Conservation (phyloP, 2,888 invertebrate genomes). For the Parnassius apollo region DNA sequence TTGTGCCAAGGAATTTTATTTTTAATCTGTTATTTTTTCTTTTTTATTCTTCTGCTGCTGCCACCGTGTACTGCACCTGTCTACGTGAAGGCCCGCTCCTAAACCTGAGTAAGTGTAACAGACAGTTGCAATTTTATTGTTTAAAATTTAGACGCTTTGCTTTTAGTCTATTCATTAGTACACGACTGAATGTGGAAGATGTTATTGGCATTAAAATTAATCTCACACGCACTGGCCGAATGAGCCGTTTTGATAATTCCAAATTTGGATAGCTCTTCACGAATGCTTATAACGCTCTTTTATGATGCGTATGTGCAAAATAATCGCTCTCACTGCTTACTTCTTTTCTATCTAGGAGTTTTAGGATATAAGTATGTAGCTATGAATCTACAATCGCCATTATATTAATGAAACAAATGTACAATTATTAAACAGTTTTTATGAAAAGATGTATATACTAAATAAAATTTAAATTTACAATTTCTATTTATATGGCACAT, state of each 20-base stretch:
- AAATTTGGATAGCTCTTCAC: slow-evolving; percentile 40
- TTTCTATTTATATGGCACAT: too few relatives aligned
- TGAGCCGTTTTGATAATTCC: slow-evolving; percentile 43
- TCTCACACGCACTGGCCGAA: slow-evolving; percentile 35
- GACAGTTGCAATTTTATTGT: slow-evolving; percentile 37
- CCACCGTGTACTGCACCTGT: slow-evolving; percentile 38
- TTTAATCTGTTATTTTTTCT: slow-evolving; percentile 65
- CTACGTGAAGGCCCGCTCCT: slow-evolving; percentile 83
- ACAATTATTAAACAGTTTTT: neutral
- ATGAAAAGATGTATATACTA: neutral
- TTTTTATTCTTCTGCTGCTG: slow-evolving; percentile 61
- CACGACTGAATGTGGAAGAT: slow-evolving; percentile 48
- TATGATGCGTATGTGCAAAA: slow-evolving; percentile 64
- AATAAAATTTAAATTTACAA: neutral
- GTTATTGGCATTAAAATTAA: slow-evolving; percentile 54
- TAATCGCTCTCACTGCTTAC: slow-evolving; percentile 66
- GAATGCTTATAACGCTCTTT: slow-evolving; percentile 59
- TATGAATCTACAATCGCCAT: slow-evolving; percentile 20
- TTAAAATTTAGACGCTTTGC: slow-evolving; percentile 57
- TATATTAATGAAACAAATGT: neutral
- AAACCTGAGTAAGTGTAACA: slow-evolving; percentile 84
- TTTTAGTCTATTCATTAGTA: slow-evolving; percentile 58
- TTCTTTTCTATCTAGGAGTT: slow-evolving; percentile 52
- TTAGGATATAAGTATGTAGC: slow-evolving; percentile 44
- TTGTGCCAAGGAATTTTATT: slow-evolving; percentile 29